Evolutionary conservation across 1,140 invertebrate genomes (phyloP).

Genomic region (Meloidogyne floridensis): DNA sequence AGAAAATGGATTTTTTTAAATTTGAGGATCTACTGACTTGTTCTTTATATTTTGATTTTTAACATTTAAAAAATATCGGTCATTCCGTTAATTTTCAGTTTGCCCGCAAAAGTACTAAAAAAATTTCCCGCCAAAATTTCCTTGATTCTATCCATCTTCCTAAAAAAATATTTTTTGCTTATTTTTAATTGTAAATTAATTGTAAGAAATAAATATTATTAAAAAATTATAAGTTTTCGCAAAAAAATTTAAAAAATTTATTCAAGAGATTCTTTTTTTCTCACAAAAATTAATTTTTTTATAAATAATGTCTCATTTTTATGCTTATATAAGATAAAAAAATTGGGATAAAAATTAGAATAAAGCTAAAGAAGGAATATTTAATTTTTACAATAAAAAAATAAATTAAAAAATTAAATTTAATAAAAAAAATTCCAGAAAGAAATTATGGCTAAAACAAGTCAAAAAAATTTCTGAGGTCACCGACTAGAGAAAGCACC

Average conservation of each 20-base stretch:
- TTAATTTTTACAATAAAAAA: background rate
- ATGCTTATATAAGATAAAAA: background rate
- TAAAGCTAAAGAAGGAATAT: background rate
- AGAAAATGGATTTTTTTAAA: too few species aligned
- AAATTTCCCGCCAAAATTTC: too few species aligned
- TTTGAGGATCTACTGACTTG: too few species aligned
- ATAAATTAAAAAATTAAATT: too few species aligned
- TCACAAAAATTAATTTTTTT: too few species aligned
- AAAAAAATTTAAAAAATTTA: background rate
- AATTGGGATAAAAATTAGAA: background rate
- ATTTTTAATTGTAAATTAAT: too few species aligned
- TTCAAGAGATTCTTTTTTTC: background rate
- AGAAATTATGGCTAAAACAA: background rate
- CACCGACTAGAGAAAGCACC: constrained; percentile 14
- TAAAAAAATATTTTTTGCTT: too few species aligned
- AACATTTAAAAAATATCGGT: too few species aligned
- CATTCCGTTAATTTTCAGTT: too few species aligned
- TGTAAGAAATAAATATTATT: background rate
- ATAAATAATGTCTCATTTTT: background rate
- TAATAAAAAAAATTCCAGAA: background rate
- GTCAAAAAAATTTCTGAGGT: background rate
- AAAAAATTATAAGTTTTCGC: background rate
- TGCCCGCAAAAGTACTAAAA: too few species aligned
- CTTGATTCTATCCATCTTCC: too few species aligned
- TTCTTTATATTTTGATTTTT: too few species aligned